A percentile compares a stretch with the other conserved stretches of the same genome.
These are phyloP conservation scores for human (Homo sapiens) DNA, from an alignment of 2,113 vertebrate genomes.

Conservation along the genomic window GRCh38 chr13:60098001-60098500, in stretches of 20 bases:
- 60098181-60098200: not conserved
- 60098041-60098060: not conserved
- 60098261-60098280: not conserved
- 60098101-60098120: not conserved
- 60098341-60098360: not conserved
- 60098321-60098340: not conserved
- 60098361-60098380: not conserved
- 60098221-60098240: not conserved
- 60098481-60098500: not conserved
- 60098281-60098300: not conserved
- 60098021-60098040: not conserved
- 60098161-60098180: not conserved
- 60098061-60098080: not conserved
- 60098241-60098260: not conserved
- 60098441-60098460: not conserved
- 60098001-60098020: not conserved
- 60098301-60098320: not conserved
- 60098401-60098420: not conserved
- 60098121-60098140: not conserved
- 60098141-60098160: not conserved
- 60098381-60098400: not conserved
- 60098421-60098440: not conserved
- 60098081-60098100: not conserved
- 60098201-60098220: not conserved
- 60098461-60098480: rapidly evolving